Percentiles rank a stretch among this genome's conserved stretches.
Evolutionary conservation across 2,888 invertebrate genomes (phyloP).

Genomic region (Dioctria rufipes): DNA sequence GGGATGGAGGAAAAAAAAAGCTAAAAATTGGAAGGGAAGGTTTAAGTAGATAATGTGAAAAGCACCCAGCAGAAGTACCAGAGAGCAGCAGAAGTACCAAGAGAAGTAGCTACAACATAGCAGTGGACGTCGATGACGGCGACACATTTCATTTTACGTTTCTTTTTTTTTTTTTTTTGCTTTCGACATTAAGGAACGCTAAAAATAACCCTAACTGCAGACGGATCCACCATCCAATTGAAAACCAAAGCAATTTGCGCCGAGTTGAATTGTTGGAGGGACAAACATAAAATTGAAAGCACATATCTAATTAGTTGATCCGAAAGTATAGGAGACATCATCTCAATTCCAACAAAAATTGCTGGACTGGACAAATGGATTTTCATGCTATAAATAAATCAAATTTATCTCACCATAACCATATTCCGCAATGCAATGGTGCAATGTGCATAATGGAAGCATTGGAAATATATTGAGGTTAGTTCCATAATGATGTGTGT

Average conservation of each 20-base stretch:
- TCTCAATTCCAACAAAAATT: no score
- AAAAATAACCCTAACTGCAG: constrained; percentile 36
- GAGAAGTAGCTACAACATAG: neutral
- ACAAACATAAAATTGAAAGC: constrained; percentile 19
- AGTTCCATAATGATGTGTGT: neutral
- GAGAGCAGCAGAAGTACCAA: no score
- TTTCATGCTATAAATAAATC: no score
- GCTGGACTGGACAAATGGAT: no score
- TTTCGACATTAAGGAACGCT: neutral
- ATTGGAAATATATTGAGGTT: neutral
- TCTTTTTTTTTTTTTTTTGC: neutral
- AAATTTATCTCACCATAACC: no score
- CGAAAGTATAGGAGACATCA: neutral
- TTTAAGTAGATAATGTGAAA: constrained; percentile 6
- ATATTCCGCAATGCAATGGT: no score
- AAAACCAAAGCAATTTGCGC: neutral
- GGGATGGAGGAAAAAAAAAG: constrained; percentile 1
- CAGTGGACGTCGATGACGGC: no score
- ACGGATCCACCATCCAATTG: neutral
- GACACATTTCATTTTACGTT: constrained; percentile 20
- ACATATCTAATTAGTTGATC: constrained; percentile 13
- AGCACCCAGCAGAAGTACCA: constrained; percentile 4
- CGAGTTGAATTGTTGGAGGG: neutral
- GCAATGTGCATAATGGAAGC: neutral
- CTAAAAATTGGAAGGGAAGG: neutral